These are phyloP conservation scores for Pantherophis alleghaniensis DNA, from an alignment of 2,797 vertebrate genomes.

Conservation along the genomic window DNA sequence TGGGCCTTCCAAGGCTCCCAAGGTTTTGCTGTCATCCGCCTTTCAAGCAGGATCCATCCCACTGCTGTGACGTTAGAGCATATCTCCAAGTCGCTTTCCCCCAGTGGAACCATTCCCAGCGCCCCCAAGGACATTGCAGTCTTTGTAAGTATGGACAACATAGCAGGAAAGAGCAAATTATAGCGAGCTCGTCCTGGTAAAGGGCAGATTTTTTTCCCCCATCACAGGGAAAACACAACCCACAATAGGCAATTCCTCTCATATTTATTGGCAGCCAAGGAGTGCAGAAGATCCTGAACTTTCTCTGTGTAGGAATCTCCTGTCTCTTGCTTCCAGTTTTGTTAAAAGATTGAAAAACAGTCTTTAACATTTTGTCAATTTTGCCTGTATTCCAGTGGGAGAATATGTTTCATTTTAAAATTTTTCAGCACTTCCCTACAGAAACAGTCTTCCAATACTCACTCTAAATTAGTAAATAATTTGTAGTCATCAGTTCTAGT, in stretches of 20 bases:
- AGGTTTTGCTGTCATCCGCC: constrained; percentile 87
- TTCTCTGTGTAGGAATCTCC: neutral
- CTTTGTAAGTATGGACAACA: constrained; percentile 73
- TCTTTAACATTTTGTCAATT: neutral
- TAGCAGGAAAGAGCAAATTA: fast-evolving
- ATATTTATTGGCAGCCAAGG: too few relatives aligned
- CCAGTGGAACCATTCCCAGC: constrained; percentile 85
- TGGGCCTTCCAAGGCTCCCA: constrained; percentile 92
- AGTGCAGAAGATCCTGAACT: neutral
- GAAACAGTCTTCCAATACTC: neutral
- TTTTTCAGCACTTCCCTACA: too few relatives aligned
- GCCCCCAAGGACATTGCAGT: constrained; percentile 87
- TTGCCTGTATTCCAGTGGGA: neutral
- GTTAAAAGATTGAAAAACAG: neutral
- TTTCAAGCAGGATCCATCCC: constrained; percentile 82
- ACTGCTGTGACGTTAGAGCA: constrained; percentile 90
- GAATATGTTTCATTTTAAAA: neutral
- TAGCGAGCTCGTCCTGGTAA: neutral
- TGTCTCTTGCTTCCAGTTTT: neutral
- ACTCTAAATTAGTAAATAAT: neutral
- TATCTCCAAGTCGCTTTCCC: constrained; percentile 84
- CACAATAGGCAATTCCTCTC: neutral
- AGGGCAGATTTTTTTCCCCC: neutral
- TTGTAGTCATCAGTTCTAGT: neutral
- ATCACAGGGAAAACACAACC: neutral